Percentiles rank a stretch among this genome's conserved stretches.
Evolutionary conservation across 1,140 invertebrate genomes (phyloP).

Genomic region (Drosophila jambulina): DNA sequence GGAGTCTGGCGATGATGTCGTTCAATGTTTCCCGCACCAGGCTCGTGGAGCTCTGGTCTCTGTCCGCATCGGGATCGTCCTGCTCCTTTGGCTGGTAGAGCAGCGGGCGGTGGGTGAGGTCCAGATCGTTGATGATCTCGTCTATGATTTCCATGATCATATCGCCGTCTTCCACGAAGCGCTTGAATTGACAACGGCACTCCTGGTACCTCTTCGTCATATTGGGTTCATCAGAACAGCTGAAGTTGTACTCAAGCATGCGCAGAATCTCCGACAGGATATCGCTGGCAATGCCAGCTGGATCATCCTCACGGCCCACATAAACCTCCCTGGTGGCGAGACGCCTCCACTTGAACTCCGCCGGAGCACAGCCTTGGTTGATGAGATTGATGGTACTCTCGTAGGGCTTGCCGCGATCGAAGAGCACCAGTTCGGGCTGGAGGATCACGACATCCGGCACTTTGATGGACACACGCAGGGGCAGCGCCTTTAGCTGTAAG

Average conservation of each 20-base stretch:
- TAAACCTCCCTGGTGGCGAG: slow-evolving; percentile 44
- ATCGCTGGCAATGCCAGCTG: slow-evolving; percentile 43
- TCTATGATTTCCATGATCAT: slow-evolving; percentile 60
- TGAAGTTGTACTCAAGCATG: slow-evolving; percentile 68
- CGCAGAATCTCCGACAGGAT: slow-evolving; percentile 67
- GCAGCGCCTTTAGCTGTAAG: slow-evolving; percentile 35
- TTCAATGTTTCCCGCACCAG: slow-evolving; percentile 58
- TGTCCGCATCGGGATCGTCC: not conserved
- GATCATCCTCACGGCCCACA: slow-evolving; percentile 57
- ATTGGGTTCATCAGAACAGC: slow-evolving; percentile 60
- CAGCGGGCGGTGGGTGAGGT: slow-evolving; percentile 55
- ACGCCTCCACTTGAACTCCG: slow-evolving; percentile 69
- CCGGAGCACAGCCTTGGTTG: slow-evolving; percentile 58
- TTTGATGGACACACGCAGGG: slow-evolving; percentile 29
- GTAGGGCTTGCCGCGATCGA: slow-evolving; percentile 44
- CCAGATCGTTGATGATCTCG: slow-evolving; percentile 71
- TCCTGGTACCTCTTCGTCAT: slow-evolving; percentile 67
- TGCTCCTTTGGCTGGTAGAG: slow-evolving; percentile 8
- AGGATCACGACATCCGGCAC: slow-evolving; percentile 61
- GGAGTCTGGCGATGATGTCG: slow-evolving; percentile 51
- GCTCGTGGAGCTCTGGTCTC: slow-evolving; percentile 44
- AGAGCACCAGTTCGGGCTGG: slow-evolving; percentile 62
- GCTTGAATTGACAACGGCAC: slow-evolving; percentile 55
- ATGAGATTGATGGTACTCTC: slow-evolving; percentile 35
- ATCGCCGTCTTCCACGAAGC: slow-evolving; percentile 27